These are phyloP conservation scores for Auanema sp. DNA, from an alignment of 2,888 invertebrate species.

Conservation along the genomic window DNA sequence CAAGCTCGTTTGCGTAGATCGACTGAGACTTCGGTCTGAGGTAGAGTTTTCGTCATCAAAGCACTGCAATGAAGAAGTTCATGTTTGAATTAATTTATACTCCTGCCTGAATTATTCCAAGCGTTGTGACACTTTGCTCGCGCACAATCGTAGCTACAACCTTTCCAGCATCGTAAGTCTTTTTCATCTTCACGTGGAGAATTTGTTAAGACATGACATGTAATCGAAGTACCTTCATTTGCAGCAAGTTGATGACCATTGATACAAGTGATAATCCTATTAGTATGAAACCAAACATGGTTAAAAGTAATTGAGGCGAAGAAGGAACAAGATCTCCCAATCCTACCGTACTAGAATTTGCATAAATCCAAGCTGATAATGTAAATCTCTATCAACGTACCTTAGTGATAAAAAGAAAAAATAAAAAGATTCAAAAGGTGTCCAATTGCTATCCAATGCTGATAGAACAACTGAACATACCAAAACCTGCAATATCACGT, in stretches of 20 bases:
- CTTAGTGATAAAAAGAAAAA: slow-evolving; percentile 90
- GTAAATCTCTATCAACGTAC: slow-evolving; percentile 7
- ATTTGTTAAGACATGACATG: background rate
- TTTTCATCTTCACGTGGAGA: slow-evolving; percentile 37
- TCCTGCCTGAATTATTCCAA: slow-evolving; percentile 26
- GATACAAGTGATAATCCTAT: slow-evolving; percentile 72
- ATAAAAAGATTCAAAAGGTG: slow-evolving; percentile 87
- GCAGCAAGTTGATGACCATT: slow-evolving; percentile 53
- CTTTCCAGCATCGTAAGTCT: slow-evolving; percentile 49
- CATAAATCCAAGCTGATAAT: background rate
- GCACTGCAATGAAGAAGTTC: slow-evolving; percentile 20
- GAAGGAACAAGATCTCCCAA: slow-evolving; percentile 54
- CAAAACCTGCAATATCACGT: slow-evolving; percentile 72
- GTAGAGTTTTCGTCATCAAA: slow-evolving; percentile 31
- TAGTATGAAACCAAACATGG: slow-evolving; percentile 86
- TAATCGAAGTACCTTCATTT: slow-evolving; percentile 30
- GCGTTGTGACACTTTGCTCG: slow-evolving; percentile 10
- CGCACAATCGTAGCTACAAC: slow-evolving; percentile 4
- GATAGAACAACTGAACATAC: slow-evolving; percentile 70
- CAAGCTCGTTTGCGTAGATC: slow-evolving; percentile 48
- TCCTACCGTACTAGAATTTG: slow-evolving; percentile 42
- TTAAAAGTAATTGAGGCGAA: slow-evolving; percentile 84
- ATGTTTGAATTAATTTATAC: background rate
- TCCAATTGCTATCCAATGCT: slow-evolving; percentile 75
- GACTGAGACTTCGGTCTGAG: slow-evolving; percentile 27